phyloP scores from a whole-genome alignment of 2,113 vertebrate genomes.

The Entomyzon cyanotis region DNA sequence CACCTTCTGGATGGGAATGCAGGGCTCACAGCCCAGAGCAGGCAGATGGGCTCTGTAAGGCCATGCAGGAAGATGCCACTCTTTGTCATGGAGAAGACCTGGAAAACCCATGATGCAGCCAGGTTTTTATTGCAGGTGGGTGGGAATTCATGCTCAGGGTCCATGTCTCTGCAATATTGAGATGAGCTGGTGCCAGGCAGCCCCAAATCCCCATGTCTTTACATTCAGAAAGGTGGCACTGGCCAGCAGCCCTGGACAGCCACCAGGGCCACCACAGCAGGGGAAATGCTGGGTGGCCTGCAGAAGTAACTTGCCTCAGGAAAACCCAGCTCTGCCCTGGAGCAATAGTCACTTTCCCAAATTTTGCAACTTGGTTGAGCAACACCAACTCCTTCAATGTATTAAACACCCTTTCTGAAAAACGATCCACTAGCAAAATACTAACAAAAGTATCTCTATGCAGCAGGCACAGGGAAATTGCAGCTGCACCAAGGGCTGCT shows the following conservation, averaged over 20 bases:
- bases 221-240: neutral
- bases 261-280: neutral
- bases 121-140: fast-evolving
- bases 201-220: neutral
- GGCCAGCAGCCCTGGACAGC: neutral
- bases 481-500: neutral
- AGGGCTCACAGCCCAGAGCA: neutral
- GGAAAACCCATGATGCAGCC: fast-evolving
- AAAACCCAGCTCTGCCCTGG: neutral
- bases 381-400: neutral
- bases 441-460: neutral
- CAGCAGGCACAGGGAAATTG: neutral
- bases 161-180: neutral
- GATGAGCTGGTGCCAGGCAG: neutral
- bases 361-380: neutral
- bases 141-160: neutral
- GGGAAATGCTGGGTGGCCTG: neutral
- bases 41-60: neutral
- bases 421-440: neutral
- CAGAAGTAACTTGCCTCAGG: neutral
- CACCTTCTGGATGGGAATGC: neutral
- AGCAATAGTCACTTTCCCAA: neutral
- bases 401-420: neutral
- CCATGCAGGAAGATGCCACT: neutral
- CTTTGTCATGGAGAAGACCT: neutral